Conservation (phyloP, 2,888 invertebrate species). For the Oasisia sp. region DNA sequence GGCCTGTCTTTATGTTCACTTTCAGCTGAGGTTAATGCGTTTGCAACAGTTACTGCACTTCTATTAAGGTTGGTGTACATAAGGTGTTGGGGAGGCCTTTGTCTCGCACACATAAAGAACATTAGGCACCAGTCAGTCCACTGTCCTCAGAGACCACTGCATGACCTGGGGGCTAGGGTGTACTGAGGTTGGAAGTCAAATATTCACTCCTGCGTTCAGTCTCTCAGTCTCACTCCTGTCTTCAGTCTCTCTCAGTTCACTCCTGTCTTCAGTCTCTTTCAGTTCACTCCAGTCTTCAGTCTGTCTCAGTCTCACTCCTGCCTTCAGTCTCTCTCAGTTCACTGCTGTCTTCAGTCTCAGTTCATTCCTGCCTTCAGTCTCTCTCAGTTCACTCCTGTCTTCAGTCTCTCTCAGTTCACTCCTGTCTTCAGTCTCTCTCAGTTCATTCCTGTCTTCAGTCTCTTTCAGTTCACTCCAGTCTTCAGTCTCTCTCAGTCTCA, state of each 20-base stretch:
- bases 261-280: too few species aligned
- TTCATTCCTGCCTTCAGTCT: too few species aligned
- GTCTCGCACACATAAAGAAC: not conserved
- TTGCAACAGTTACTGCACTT: not conserved
- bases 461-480: not conserved
- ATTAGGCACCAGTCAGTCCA: not conserved
- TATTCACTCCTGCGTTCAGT: not conserved
- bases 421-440: too few species aligned
- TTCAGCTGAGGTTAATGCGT: not conserved
- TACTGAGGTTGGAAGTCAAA: not conserved
- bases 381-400: too few species aligned
- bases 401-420: too few species aligned
- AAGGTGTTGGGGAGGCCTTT: not conserved
- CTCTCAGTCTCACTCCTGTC: too few species aligned
- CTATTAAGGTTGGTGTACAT: not conserved
- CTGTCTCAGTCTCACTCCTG: not conserved
- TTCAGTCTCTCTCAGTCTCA: too few species aligned
- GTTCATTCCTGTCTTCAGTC: too few species aligned
- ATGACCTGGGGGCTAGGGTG: not conserved
- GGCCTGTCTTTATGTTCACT: not conserved
- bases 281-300: not conserved
- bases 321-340: not conserved
- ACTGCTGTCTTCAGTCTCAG: too few species aligned
- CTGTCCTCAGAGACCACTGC: not conserved
- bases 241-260: too few species aligned